Evolutionary conservation across 2,888 invertebrate genomes (phyloP).

Genomic region (Parelbella ahira): DNA sequence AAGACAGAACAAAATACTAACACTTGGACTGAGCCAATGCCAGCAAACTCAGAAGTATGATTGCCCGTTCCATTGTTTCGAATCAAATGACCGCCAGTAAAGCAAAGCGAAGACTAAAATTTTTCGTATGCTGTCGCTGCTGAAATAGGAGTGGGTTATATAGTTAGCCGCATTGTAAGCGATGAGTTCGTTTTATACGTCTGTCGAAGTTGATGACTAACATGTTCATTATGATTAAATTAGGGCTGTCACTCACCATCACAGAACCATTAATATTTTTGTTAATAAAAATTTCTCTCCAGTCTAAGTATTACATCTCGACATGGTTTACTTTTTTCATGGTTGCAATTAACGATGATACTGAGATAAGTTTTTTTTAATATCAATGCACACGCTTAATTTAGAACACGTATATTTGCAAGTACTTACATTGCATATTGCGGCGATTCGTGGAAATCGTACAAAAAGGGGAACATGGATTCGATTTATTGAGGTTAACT

Average conservation of each 20-base stretch:
- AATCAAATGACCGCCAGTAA: constrained; percentile 23
- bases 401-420: no score
- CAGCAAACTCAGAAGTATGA: constrained; percentile 42
- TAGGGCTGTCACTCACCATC: constrained; percentile 21
- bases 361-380: constrained; percentile 3
- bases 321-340: constrained; percentile 22
- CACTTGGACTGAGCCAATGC: constrained; percentile 39
- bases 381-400: constrained; percentile 1
- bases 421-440: constrained; percentile 1
- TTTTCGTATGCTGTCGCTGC: constrained; percentile 22
- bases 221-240: constrained; percentile 13
- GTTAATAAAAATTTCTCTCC: constrained; percentile 13
- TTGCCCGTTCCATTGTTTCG: constrained; percentile 46
- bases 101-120: constrained; percentile 31
- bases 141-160: constrained; percentile 24
- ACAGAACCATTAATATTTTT: constrained; percentile 10
- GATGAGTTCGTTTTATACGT: constrained; percentile 14
- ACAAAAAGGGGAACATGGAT: constrained; percentile 14
- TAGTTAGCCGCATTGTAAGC: constrained; percentile 16
- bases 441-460: constrained; percentile 18
- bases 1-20: constrained; percentile 34
- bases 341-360: no score
- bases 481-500: constrained; percentile 20
- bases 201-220: constrained; percentile 12
- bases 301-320: constrained; percentile 1